Evolutionary conservation across 2,888 invertebrate genomes (phyloP), one percentile per base, ranked within the genome.

Genomic region (Megastigmus dorsalis): DNA sequence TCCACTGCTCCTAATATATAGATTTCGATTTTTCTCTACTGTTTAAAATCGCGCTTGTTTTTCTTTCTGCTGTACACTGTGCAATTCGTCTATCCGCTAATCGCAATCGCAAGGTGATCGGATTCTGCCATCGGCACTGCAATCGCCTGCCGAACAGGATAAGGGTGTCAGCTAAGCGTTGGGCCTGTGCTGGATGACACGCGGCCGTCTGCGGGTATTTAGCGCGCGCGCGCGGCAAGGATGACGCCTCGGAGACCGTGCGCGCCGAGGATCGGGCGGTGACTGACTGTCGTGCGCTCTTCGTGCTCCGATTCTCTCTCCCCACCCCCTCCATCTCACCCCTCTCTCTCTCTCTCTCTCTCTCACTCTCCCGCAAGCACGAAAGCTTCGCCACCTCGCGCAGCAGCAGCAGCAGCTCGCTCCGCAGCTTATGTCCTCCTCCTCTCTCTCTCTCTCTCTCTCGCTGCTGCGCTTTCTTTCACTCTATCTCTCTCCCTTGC

Each of bases 261-360:
- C 87, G 86, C 86, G 83, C 86, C 86, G 85, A 85, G 80, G 81
- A 83, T 85, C 86, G 87, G 86, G 86, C 87, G 86, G 87, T 85
- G 85, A 87, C 87, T 87, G 86, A 87, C 81, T 81, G 66, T 66
- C 70, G 71, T 60, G 48, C 74, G 63, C 68, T 52, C 50, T 15
- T 23, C 30, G 63, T 36, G 41, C 48, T 45, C 54, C n/a, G n/a
- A n/a, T n/a, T n/a, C n/a, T n/a, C n/a, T n/a, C n/a, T 28, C 15
- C 10, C n/a, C 41, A 4, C 26, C 28, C 15, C 13, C 41, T 57
- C 66, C 67, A n/a, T n/a, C n/a, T n/a, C n/a, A n/a, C 38, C 48
- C n/a, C 57, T 50, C 36, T 30, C 57, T 1, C 69, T 52, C 57
- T 52, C 28, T 36, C n/a, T 45, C 67, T 48, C 68, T 20, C 23